Percentiles rank a stretch among this genome's conserved stretches.
These are phyloP conservation scores for Carcina quercana DNA, from an alignment of 2,888 invertebrate species.

Conservation along the genomic window DNA sequence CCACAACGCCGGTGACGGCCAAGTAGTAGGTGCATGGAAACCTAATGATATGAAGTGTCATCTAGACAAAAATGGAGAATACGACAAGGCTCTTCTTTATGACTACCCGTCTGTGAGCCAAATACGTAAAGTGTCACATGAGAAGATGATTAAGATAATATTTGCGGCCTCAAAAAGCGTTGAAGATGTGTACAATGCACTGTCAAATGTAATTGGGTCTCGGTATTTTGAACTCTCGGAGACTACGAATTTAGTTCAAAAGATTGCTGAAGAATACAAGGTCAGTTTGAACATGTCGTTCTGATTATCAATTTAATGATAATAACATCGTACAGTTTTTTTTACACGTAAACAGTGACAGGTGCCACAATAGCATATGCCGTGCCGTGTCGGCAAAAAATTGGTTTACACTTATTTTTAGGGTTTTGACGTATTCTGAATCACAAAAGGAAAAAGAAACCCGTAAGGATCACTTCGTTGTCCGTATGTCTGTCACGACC, in stretches of 20 bases:
- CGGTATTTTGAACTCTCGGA: slow-evolving; percentile 64
- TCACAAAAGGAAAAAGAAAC: no score
- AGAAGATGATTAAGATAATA: slow-evolving; percentile 84
- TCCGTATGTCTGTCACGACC: no score
- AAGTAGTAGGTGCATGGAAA: slow-evolving; percentile 78
- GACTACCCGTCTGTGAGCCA: slow-evolving; percentile 89
- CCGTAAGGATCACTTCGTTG: no score
- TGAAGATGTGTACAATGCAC: slow-evolving; percentile 54
- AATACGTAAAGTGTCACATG: slow-evolving; percentile 75
- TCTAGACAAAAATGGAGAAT: slow-evolving; percentile 65
- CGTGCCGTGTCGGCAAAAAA: no score
- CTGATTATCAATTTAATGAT: no score
- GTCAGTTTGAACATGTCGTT: slow-evolving; percentile 63
- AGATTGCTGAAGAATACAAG: slow-evolving; percentile 81
- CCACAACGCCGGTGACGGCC: slow-evolving; percentile 88
- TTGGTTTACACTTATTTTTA: no score
- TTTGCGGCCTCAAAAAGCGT: slow-evolving; percentile 77
- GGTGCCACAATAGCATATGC: no score
- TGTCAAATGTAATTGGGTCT: slow-evolving; percentile 80
- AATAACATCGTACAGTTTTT: no score
- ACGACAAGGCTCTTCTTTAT: slow-evolving; percentile 59
- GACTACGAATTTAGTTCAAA: slow-evolving; percentile 76
- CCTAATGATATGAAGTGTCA: slow-evolving; percentile 83
- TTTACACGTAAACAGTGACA: no score
- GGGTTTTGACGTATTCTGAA: no score